Conservation (phyloP, 2,797 vertebrate species). For the Tenualosa thibaudeaui region DNA sequence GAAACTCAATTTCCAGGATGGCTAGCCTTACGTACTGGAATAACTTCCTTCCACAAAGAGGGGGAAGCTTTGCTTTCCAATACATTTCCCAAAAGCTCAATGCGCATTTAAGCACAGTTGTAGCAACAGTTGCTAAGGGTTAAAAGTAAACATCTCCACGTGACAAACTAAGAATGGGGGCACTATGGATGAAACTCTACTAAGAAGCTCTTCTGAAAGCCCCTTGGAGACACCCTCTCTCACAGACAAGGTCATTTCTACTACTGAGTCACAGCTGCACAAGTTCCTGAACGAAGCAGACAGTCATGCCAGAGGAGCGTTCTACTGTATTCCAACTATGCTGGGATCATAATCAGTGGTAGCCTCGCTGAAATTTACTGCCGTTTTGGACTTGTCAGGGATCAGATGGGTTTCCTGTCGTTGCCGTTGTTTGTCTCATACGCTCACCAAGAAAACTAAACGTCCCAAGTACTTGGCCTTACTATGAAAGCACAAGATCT, state of each 20-base stretch:
- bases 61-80: neutral
- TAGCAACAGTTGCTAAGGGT: conserved; percentile 40
- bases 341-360: neutral
- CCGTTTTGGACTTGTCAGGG: neutral
- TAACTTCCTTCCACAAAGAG: neutral
- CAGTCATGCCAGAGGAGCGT: neutral
- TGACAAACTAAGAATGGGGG: no score
- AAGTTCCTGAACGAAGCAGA: neutral
- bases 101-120: conserved; percentile 25
- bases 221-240: neutral
- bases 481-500: neutral
- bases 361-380: neutral
- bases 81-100: neutral
- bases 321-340: neutral
- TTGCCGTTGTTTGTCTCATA: neutral
- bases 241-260: neutral
- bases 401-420: neutral
- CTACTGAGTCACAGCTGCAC: neutral
- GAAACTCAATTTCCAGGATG: neutral
- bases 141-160: neutral
- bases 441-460: neutral
- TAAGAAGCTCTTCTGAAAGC: neutral
- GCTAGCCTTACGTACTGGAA: neutral
- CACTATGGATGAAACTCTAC: neutral
- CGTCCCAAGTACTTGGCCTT: neutral